Base-by-base conservation (phyloP, 2,888 invertebrate genomes). In the Teleiodes luculella region DNA sequence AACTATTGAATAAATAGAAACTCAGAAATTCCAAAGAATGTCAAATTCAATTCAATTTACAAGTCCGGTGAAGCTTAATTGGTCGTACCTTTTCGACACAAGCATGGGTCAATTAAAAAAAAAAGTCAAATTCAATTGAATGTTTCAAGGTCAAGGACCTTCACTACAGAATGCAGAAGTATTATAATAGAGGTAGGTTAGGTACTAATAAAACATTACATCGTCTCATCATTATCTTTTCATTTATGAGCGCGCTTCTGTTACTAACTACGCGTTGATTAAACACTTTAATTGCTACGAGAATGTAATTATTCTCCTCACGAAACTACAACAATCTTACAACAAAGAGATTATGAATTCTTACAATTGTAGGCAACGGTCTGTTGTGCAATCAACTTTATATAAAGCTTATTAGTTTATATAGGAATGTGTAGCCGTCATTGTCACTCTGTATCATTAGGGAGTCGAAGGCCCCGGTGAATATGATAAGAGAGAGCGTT, bases 381-480 rank as follows among this genome's bases (percentile, higher is more conserved):
- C 3, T 6, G 39, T 43, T 43, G 28, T 43, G 43, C 28, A 43
- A 43, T 3, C 24, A 3, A 24, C 43, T 4, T 2, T n/a, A 24
- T 24, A 28, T 6, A 4, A 11, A 2, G 8, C 18, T 8, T 41
- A 20, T 20, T 20, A 24, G n/a, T 13, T 11, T 41, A 10, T 1
- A 20, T 41, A 20, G 2, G 14, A 45, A 8, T 10, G 16, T 30
- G 37, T 59, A 59, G 59, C 41, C 61, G 61, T 58, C 59, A 60
- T 60, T 57, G 54, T 47, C 52, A 46, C 54, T 43, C 49, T 50
- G 57, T 56, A 58, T 52, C n/a, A n/a, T n/a, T n/a, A n/a, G 28
- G 39, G 57, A 57, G 64, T 62, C 64, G 55, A 47, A 57, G 62
- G 60, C 57, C 64, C 41, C 46, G 31, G 41, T 54, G 51, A 48